A percentile compares a stretch with the other conserved stretches of the same genome.
Conservation (phyloP, 2,888 invertebrate genomes). For the Idaea dimidiata region DNA sequence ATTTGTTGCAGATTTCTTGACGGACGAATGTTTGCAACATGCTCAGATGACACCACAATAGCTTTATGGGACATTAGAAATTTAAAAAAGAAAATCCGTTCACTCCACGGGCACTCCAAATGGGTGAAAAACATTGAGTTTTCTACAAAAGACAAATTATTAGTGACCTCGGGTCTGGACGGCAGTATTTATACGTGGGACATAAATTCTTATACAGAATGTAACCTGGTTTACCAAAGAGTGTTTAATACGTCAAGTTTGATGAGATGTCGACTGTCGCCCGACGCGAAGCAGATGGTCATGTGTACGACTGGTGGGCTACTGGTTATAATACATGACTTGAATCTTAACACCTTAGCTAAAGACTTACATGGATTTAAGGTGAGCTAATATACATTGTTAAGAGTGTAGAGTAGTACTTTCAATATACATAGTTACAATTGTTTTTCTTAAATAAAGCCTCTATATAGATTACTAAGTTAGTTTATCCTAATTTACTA, state of each 20-base stretch:
- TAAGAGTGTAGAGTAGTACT: background rate
- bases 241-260: slow-evolving; percentile 92
- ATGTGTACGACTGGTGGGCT: slow-evolving; percentile 95
- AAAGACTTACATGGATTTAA: slow-evolving; percentile 92
- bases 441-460: background rate
- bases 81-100: slow-evolving; percentile 87
- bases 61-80: slow-evolving; percentile 96
- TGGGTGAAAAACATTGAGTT: slow-evolving; percentile 99
- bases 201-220: slow-evolving; percentile 91
- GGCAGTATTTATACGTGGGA: slow-evolving; percentile 97
- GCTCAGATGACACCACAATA: slow-evolving; percentile 96
- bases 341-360: slow-evolving; percentile 89
- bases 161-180: slow-evolving; percentile 96
- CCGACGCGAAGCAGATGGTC: slow-evolving; percentile 92
- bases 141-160: slow-evolving; percentile 89
- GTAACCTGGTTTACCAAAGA: slow-evolving; percentile 87
- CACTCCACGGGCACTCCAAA: slow-evolving; percentile 92
- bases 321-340: slow-evolving; percentile 92
- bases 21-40: slow-evolving; percentile 92
- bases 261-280: slow-evolving; percentile 93
- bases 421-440: too few relatives aligned
- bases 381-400: slow-evolving; percentile 64
- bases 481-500: too few relatives aligned
- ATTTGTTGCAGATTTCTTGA: slow-evolving; percentile 87
- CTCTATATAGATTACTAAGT: too few relatives aligned